Base-by-base conservation (phyloP, 2,797 vertebrate genomes). In the Alca torda region DNA sequence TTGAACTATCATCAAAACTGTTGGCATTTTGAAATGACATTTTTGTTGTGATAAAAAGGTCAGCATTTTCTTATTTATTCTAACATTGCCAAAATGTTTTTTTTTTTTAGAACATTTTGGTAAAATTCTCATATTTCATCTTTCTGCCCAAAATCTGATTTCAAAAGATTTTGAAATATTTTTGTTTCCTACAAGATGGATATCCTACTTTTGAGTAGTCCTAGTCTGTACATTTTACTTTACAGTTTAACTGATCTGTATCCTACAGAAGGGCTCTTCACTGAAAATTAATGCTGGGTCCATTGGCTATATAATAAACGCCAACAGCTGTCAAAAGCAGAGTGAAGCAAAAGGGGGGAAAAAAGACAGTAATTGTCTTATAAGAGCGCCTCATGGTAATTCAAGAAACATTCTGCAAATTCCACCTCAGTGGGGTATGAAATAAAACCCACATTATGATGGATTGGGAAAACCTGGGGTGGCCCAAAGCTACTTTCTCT, bases 321-420 rank as follows among this genome's bases (percentile, higher is more conserved):
- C 69, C 94, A 96, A 97, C 96, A 96, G 96, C 94, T 97, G 94
- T 95, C 90, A 96, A 92, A 93, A 94, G 61, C 65, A 91, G 73
- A 94, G 54, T 88, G 85, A 91, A 93, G 80, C 51, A 90, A 96
- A 96, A 94, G 70, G 65, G 91, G 91, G 94, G 78, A 73, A 76
- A 96, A 96, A 98, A 97, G 96, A 97, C 97, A 98, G 97, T 98
- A 98, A 98, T 98, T 98, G 98, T 98, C 97, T 97, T 97, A 97
- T 97, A 97, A 97, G 97, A 97, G 85, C 16, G 70, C 70, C 93
- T 94, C 96, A 95, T 98, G 98, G 97, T 97, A 89, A 98, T 97
- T 98, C 97, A 97, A 98, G 98, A 98, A 98, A 98, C 97, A 94
- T 97, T 98, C 98, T 98, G 97, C 81, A 81, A 96, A 97, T 97